These are phyloP conservation scores for Amitus sp. DNA, from an alignment of 2,888 invertebrate species.

Conservation along the genomic window DNA sequence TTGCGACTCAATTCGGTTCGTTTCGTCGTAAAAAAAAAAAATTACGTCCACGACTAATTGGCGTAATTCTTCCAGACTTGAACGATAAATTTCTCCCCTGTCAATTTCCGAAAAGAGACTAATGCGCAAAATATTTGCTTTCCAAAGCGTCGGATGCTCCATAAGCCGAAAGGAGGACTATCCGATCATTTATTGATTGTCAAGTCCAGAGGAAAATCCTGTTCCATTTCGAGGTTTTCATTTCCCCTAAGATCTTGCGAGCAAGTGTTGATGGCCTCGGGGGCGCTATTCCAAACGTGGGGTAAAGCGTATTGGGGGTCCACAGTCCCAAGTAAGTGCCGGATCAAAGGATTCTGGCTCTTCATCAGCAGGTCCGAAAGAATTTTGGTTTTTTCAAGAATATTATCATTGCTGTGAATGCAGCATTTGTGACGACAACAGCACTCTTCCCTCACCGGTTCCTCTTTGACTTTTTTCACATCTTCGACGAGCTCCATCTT, in stretches of 20 bases:
- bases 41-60: no score
- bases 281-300: slow-evolving; percentile 57
- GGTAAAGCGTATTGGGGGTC: slow-evolving; percentile 59
- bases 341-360: slow-evolving; percentile 58
- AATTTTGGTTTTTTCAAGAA: slow-evolving; percentile 60
- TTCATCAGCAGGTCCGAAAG: slow-evolving; percentile 61
- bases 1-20: neutral
- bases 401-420: slow-evolving; percentile 56
- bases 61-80: no score
- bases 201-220: slow-evolving; percentile 65
- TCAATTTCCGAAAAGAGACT: no score
- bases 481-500: slow-evolving; percentile 53
- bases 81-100: no score
- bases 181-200: slow-evolving; percentile 61
- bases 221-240: slow-evolving; percentile 62
- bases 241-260: slow-evolving; percentile 62
- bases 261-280: slow-evolving; percentile 50
- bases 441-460: slow-evolving; percentile 43
- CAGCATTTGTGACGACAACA: slow-evolving; percentile 62
- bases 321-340: slow-evolving; percentile 56
- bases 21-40: no score
- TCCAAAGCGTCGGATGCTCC: no score
- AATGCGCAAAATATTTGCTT: no score
- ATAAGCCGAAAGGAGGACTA: no score
- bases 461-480: slow-evolving; percentile 11